Conservation (phyloP, 2,797 vertebrate genomes). For the Acestrorhynchus altus region DNA sequence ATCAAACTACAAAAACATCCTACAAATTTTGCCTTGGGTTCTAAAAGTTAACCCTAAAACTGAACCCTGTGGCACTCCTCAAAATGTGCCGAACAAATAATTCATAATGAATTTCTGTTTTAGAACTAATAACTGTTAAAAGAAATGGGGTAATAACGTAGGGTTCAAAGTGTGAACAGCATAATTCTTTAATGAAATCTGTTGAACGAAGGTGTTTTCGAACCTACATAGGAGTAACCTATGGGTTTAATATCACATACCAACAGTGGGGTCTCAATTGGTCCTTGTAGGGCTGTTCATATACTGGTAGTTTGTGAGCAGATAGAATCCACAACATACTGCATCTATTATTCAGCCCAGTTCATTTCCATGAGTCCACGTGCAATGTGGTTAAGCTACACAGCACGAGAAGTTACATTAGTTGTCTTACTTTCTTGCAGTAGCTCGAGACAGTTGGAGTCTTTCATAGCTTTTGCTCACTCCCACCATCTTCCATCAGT, state of each 20-base stretch:
- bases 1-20: too few species aligned
- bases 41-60: too few species aligned
- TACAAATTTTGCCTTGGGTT: too few species aligned
- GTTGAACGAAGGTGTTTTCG: not conserved
- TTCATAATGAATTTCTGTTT: too few species aligned
- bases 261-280: not conserved
- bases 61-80: too few species aligned
- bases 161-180: not conserved
- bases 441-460: slow-evolving; percentile 47
- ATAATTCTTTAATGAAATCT: not conserved
- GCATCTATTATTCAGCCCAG: not conserved
- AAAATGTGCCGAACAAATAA: too few species aligned
- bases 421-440: slow-evolving; percentile 27
- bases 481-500: slow-evolving; percentile 79
- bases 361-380: slow-evolving; percentile 14
- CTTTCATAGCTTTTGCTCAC: slow-evolving; percentile 55
- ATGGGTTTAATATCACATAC: not conserved
- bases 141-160: too few species aligned
- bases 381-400: slow-evolving; percentile 22
- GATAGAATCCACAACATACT: not conserved
- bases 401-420: slow-evolving; percentile 1
- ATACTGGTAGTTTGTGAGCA: not conserved
- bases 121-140: too few species aligned
- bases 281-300: not conserved
- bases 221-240: not conserved